A percentile compares a stretch with the other conserved stretches of the same genome.
Evolutionary conservation across 37 sponge, comb jelly and placozoan species (phyloP).

Genomic region (Halisarca cf. caerulea): DNA sequence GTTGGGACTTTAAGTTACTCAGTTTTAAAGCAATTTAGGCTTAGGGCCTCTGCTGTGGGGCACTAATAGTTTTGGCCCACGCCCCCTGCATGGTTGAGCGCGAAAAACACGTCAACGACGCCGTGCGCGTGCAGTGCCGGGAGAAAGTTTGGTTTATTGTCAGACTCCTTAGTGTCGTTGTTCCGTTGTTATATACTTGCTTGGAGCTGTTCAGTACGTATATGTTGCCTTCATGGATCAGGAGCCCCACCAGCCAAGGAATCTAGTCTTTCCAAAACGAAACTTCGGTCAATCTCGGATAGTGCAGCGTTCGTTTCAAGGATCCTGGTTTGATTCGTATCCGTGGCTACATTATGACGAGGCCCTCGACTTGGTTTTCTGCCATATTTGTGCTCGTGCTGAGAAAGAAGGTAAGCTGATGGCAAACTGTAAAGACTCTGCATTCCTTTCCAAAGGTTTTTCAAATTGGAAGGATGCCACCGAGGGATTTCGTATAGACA

Average conservation of each 20-base stretch:
- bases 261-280: not conserved
- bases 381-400: constrained; percentile 37
- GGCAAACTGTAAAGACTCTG: not conserved
- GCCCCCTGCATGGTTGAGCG: too few relatives aligned
- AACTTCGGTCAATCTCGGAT: not conserved
- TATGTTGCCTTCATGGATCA: not conserved
- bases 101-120: too few relatives aligned
- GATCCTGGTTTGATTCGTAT: constrained; percentile 30
- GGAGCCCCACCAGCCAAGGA: constrained; percentile 14
- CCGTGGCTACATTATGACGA: constrained; percentile 39
- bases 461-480: constrained; percentile 50
- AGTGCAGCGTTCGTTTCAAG: constrained; percentile 34
- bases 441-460: constrained; percentile 28
- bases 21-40: too few relatives aligned
- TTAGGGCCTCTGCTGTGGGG: too few relatives aligned
- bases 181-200: too few relatives aligned
- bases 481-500: constrained; percentile 25
- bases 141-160: too few relatives aligned
- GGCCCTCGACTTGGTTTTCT: constrained; percentile 19
- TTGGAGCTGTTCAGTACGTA: not conserved
- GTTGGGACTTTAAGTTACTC: too few relatives aligned
- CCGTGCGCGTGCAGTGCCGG: too few relatives aligned
- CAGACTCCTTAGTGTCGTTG: not conserved
- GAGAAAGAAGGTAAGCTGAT: not conserved
- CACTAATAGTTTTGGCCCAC: too few relatives aligned